Percentiles rank a stretch among this genome's conserved stretches.
These are phyloP conservation scores for Xiphias gladius DNA, from an alignment of 2,113 vertebrate genomes.

Conservation along the genomic window DNA sequence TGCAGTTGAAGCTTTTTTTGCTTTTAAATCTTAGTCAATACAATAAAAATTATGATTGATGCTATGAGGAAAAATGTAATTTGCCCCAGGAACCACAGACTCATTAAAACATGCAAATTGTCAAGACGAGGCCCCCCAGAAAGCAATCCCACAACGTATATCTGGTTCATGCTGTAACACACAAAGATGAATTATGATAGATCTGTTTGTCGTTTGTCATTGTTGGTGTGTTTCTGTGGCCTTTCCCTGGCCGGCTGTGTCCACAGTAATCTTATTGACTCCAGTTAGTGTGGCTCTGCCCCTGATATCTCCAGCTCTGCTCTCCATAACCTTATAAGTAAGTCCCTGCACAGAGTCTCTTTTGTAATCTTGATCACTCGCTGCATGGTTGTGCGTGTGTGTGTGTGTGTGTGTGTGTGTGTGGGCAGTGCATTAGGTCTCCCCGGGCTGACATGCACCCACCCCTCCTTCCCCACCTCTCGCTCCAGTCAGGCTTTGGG, in stretches of 20 bases:
- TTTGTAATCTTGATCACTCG: conserved; percentile 82
- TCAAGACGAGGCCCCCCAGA: conserved; percentile 36
- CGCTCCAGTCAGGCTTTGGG: conserved; percentile 77
- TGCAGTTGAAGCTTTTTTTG: background rate
- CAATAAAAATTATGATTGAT: conserved; percentile 60
- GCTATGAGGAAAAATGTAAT: conserved; percentile 63
- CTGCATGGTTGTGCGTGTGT: conserved; percentile 49
- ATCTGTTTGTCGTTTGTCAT: conserved; percentile 50
- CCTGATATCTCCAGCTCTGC: conserved; percentile 75
- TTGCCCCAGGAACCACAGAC: conserved; percentile 54
- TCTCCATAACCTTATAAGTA: conserved; percentile 84
- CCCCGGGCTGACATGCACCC: conserved; percentile 62
- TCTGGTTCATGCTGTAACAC: conserved; percentile 27
- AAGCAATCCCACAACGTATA: conserved; percentile 28
- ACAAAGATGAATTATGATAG: conserved; percentile 53
- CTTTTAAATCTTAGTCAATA: conserved; percentile 31
- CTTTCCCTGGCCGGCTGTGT: conserved; percentile 51
- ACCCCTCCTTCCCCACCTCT: conserved; percentile 59
- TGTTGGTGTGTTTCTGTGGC: conserved; percentile 51
- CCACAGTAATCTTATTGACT: conserved; percentile 79
- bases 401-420: conserved; percentile 33
- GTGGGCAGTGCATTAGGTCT: conserved; percentile 72
- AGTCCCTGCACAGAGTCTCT: conserved; percentile 79
- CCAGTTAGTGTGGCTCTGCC: conserved; percentile 71
- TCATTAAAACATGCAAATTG: conserved; percentile 75